Percentiles rank a stretch among this genome's conserved stretches.
These are phyloP conservation scores for Drosophila borborema DNA, from an alignment of 2,888 invertebrate species.

Conservation along the genomic window DNA sequence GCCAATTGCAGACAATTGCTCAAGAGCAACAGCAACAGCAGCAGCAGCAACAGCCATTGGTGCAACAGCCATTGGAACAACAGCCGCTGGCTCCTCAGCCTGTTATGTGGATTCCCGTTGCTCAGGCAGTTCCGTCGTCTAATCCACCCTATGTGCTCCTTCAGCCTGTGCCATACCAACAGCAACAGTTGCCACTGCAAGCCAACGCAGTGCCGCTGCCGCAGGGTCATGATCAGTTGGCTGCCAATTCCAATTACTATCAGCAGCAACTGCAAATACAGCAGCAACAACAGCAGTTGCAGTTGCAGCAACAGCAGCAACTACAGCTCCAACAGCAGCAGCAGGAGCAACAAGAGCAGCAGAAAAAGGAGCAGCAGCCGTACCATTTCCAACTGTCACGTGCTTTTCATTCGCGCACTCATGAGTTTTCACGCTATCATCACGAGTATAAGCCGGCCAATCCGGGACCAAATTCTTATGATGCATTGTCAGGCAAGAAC, in stretches of 20 bases:
- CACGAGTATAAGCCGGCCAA: not conserved
- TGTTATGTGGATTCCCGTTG: conserved; percentile 3
- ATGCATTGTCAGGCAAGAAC: not conserved
- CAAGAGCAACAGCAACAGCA: not conserved
- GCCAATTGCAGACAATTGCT: not conserved
- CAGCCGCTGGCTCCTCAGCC: not conserved
- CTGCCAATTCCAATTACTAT: not conserved
- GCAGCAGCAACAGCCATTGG: not conserved
- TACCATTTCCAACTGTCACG: not conserved
- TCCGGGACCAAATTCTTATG: not conserved
- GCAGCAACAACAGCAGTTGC: not conserved
- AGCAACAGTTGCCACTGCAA: not conserved
- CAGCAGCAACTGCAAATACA: not conserved
- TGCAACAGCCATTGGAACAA: not conserved
- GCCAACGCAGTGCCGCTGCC: not conserved
- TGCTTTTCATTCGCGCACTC: not conserved
- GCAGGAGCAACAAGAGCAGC: not conserved
- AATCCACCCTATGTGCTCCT: not conserved
- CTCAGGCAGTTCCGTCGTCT: not conserved
- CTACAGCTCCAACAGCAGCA: not conserved
- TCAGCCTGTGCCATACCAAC: not conserved
- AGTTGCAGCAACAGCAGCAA: not conserved
- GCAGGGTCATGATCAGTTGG: not conserved
- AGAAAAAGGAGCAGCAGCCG: not conserved
- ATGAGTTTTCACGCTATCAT: not conserved